phyloP scores from a whole-genome alignment of 2,888 invertebrate genomes.

The Cephus nigrinus region DNA sequence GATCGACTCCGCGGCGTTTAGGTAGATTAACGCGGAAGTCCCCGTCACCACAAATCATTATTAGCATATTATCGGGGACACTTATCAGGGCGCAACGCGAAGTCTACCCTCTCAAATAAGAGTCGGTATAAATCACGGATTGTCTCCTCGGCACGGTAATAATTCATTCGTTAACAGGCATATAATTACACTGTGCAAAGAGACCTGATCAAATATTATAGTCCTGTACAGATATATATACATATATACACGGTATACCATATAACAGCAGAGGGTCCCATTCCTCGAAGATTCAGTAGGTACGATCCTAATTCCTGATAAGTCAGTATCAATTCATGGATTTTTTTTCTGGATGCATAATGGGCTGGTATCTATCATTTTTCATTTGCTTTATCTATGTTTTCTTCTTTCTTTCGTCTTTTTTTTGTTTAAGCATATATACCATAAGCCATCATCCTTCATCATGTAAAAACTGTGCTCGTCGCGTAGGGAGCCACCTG shows the following conservation, averaged over 20 bases:
- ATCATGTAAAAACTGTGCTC: background rate
- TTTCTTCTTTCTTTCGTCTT: background rate
- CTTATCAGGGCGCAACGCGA: slow-evolving; percentile 47
- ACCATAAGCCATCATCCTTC: background rate
- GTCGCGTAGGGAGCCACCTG: background rate
- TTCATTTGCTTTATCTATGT: background rate
- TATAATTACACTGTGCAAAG: slow-evolving; percentile 49
- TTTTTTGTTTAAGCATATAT: background rate
- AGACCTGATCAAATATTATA: slow-evolving; percentile 33
- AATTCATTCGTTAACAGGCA: slow-evolving; percentile 59
- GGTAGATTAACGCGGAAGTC: slow-evolving; percentile 51
- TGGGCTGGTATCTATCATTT: background rate
- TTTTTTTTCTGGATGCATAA: background rate
- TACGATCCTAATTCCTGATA: background rate
- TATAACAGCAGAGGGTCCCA: background rate
- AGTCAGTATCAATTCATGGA: background rate
- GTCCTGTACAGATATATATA: background rate
- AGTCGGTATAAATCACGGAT: slow-evolving; percentile 52
- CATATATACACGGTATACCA: background rate
- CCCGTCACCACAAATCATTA: slow-evolving; percentile 55
- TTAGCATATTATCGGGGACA: slow-evolving; percentile 60
- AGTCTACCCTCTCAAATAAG: slow-evolving; percentile 43
- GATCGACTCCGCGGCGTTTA: slow-evolving; percentile 27
- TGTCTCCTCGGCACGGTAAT: slow-evolving; percentile 47
- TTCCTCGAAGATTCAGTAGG: background rate